These are phyloP conservation scores for Toxostoma redivivum DNA, from an alignment of 2,113 vertebrate genomes.

Conservation along the genomic window DNA sequence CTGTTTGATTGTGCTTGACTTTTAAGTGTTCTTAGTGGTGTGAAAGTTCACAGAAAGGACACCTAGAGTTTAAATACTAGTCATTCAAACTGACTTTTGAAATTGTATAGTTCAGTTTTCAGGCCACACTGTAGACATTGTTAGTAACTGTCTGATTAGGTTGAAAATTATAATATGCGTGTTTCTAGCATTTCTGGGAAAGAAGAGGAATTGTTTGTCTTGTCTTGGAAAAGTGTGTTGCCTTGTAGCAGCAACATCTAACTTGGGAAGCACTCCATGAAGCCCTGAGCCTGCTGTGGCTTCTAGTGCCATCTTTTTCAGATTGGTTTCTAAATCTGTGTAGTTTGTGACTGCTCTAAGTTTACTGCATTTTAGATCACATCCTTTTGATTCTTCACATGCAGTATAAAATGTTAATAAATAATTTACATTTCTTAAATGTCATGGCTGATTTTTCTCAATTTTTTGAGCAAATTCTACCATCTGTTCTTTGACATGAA, in stretches of 20 bases:
- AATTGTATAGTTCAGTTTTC: background rate
- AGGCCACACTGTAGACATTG: background rate
- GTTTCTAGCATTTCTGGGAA: background rate
- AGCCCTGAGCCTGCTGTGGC: background rate
- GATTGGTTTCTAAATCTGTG: background rate
- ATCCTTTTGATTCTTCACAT: background rate
- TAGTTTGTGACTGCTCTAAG: background rate
- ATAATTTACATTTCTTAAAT: background rate
- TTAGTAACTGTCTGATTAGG: background rate
- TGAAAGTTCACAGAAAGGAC: background rate
- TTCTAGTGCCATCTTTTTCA: background rate
- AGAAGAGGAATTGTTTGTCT: background rate
- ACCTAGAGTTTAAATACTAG: background rate
- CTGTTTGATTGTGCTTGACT: background rate
- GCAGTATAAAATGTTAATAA: background rate
- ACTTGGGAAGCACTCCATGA: background rate
- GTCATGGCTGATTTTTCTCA: background rate
- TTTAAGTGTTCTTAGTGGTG: background rate
- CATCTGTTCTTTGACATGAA: background rate
- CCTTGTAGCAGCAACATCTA: background rate
- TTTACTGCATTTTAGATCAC: background rate
- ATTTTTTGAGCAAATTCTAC: background rate
- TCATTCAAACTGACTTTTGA: background rate
- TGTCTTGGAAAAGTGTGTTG: background rate
- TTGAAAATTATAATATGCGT: rapidly evolving